phyloP scores from a whole-genome alignment of 53 echinoderm and acorn worm species.

The Hippasteria phrygiana region DNA sequence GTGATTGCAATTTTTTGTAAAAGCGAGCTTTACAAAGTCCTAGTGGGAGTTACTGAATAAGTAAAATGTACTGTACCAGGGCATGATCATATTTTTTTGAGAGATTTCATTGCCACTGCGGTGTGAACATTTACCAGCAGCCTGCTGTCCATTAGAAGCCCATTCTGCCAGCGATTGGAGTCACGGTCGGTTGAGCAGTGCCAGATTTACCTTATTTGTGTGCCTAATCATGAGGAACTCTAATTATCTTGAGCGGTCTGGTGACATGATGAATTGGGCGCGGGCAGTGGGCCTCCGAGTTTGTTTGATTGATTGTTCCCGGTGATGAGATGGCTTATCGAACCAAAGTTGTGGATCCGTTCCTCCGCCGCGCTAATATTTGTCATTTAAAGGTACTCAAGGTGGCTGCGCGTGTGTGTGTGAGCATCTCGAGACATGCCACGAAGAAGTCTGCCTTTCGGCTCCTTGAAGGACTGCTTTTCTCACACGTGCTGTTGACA shows the following conservation, averaged over 20 bases:
- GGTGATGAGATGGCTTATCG: constrained; percentile 48
- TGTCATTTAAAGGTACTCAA: constrained; percentile 32
- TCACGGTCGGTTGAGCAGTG: constrained; percentile 34
- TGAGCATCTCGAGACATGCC: background rate
- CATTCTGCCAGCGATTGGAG: background rate
- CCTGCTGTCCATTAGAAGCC: background rate
- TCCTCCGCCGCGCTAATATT: background rate
- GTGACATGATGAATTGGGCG: constrained; percentile 41
- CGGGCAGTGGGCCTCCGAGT: constrained; percentile 11
- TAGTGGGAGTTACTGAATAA: no score
- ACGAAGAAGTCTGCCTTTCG: background rate
- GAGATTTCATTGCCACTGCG: no score
- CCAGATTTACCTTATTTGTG: constrained; percentile 59
- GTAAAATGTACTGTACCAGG: no score
- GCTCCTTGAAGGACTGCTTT: background rate
- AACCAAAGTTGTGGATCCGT: background rate
- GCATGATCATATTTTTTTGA: no score
- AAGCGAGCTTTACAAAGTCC: no score
- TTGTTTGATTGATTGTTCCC: constrained; percentile 47
- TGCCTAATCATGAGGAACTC: constrained; percentile 64
- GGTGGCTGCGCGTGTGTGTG: background rate
- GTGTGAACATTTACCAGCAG: background rate
- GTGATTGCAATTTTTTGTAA: no score
- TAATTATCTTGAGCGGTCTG: constrained; percentile 41
- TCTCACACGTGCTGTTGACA: constrained; percentile 5